Conservation (phyloP, 2,888 invertebrate species). For the Cephus pulcher region DNA sequence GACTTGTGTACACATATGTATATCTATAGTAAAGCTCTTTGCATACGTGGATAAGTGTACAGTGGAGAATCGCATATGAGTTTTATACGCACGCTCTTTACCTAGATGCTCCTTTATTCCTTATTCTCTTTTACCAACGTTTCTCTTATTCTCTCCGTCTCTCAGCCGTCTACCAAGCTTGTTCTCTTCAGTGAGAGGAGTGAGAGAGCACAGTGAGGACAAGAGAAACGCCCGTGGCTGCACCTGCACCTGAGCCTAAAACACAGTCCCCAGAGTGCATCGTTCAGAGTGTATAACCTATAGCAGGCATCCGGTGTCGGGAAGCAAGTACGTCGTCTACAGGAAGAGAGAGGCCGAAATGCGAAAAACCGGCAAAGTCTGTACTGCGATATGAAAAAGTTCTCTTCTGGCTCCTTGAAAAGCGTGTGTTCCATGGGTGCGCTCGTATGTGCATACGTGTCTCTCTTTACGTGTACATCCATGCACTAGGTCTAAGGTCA, state of each 20-base stretch:
- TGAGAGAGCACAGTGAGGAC: conserved; percentile 9
- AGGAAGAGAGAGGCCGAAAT: background rate
- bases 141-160: conserved; percentile 17
- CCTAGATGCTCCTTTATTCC: conserved; percentile 19
- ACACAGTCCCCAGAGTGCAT: background rate
- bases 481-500: background rate
- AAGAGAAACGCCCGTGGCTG: conserved; percentile 28
- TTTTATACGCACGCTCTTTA: background rate
- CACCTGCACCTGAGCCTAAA: conserved; percentile 33
- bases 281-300: background rate
- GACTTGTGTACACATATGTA: background rate
- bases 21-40: background rate
- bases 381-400: background rate
- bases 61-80: background rate
- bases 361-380: background rate
- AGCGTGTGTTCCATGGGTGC: background rate
- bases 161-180: conserved; percentile 32
- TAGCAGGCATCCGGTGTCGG: background rate
- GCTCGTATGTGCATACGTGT: background rate
- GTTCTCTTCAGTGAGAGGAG: conserved; percentile 29
- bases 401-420: background rate
- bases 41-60: background rate
- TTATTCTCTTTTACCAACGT: conserved; percentile 18
- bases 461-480: background rate
- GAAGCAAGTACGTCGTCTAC: background rate